Evolutionary conservation across 1,140 invertebrate genomes (phyloP).

Genomic region (Mesaphorura yosii): DNA sequence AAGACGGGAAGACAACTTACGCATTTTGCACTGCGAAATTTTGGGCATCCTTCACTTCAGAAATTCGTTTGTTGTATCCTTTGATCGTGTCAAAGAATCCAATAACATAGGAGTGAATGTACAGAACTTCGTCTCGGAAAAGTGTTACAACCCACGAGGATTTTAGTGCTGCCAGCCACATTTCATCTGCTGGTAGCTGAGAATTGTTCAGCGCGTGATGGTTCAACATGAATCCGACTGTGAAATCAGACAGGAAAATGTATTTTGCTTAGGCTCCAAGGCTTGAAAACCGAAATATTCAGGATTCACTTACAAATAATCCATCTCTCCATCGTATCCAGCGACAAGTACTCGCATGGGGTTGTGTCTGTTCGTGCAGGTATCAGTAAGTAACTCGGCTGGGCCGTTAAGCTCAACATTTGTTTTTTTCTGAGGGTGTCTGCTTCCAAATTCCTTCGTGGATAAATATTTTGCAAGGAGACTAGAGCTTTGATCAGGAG

Average conservation of each 20-base stretch:
- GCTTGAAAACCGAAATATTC: too few species aligned
- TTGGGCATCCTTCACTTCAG: slow-evolving; percentile 89
- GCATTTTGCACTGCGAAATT: slow-evolving; percentile 79
- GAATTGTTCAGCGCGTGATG: slow-evolving; percentile 62
- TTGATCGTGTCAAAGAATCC: slow-evolving; percentile 90
- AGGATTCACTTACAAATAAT: slow-evolving; percentile 62
- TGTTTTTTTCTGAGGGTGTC: slow-evolving; percentile 87
- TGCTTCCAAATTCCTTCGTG: slow-evolving; percentile 76
- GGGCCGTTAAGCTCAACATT: slow-evolving; percentile 84
- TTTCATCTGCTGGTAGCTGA: slow-evolving; percentile 56
- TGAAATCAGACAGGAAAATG: slow-evolving; percentile 33
- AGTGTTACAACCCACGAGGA: slow-evolving; percentile 87
- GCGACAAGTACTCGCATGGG: slow-evolving; percentile 91
- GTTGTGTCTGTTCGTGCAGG: slow-evolving; percentile 90
- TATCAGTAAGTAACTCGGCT: slow-evolving; percentile 79
- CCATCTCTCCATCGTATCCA: slow-evolving; percentile 93
- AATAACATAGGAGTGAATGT: slow-evolving; percentile 88
- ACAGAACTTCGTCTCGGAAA: slow-evolving; percentile 93
- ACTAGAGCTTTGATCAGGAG: slow-evolving; percentile 69
- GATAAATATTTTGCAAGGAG: slow-evolving; percentile 78
- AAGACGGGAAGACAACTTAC: slow-evolving; percentile 35
- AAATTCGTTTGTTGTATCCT: slow-evolving; percentile 81
- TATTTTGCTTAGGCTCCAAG: not conserved
- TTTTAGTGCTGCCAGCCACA: slow-evolving; percentile 84
- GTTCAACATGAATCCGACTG: slow-evolving; percentile 78